Evolutionary conservation across 2,888 invertebrate genomes (phyloP).

Genomic region (Parnassius glacialis): DNA sequence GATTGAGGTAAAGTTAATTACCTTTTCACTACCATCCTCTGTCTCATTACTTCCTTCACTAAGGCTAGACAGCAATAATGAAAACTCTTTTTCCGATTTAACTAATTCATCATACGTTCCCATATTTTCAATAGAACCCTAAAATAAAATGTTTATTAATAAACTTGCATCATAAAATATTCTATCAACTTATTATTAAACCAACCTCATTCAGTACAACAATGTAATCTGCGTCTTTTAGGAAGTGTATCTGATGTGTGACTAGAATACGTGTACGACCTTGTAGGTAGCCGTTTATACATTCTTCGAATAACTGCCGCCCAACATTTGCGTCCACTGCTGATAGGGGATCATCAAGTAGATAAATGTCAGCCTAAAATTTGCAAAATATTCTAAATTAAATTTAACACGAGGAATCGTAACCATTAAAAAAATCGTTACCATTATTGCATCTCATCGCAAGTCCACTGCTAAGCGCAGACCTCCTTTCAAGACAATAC

Average conservation of each 20-base stretch:
- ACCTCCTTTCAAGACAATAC: no score
- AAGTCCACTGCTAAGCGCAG: no score
- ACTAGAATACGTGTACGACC: slow-evolving; percentile 88
- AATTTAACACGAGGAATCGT: no score
- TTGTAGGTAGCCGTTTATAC: slow-evolving; percentile 83
- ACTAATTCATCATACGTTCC: slow-evolving; percentile 81
- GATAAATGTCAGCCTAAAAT: slow-evolving; percentile 86
- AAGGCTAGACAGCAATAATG: slow-evolving; percentile 49
- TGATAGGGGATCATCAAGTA: slow-evolving; percentile 90
- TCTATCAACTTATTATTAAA: not conserved
- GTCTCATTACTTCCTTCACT: slow-evolving; percentile 38
- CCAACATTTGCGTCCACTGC: slow-evolving; percentile 91
- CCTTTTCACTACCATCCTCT: slow-evolving; percentile 35
- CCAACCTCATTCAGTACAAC: slow-evolving; percentile 77
- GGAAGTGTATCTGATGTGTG: slow-evolving; percentile 90
- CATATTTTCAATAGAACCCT: slow-evolving; percentile 81
- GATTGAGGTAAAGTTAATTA: slow-evolving; percentile 11
- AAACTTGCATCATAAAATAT: not conserved
- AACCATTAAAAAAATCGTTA: no score
- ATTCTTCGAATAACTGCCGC: slow-evolving; percentile 87
- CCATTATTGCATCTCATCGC: no score
- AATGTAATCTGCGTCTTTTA: slow-evolving; percentile 71
- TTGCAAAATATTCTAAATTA: not conserved
- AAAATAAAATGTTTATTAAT: slow-evolving; percentile 21
- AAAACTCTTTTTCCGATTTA: slow-evolving; percentile 75